Conservation (phyloP, 2,113 vertebrate genomes). For the Electrona antarctica region DNA sequence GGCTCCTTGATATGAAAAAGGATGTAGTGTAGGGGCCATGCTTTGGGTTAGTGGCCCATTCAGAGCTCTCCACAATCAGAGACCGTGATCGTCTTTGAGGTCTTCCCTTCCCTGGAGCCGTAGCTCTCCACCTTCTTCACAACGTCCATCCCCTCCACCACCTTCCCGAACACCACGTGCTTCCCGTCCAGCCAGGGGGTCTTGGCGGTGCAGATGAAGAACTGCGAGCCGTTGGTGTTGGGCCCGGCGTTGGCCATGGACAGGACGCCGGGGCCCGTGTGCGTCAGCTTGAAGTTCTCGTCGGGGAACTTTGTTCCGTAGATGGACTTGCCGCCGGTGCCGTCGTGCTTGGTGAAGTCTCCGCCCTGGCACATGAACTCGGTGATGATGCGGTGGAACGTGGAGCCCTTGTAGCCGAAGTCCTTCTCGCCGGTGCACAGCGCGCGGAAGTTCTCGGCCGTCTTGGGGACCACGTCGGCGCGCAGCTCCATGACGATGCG, state of each 20-base stretch:
- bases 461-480: conserved; percentile 88
- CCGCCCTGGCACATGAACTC: conserved; percentile 98
- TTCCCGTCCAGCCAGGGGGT: conserved; percentile 93
- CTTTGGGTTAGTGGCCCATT: background rate
- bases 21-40: background rate
- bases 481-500: conserved; percentile 83
- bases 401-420: conserved; percentile 90
- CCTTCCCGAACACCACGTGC: conserved; percentile 90
- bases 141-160: conserved; percentile 82
- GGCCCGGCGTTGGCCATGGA: conserved; percentile 97
- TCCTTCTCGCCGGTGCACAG: conserved; percentile 89
- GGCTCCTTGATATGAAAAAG: background rate
- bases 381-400: conserved; percentile 92
- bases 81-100: conserved; percentile 79
- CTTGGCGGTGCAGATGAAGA: conserved; percentile 91
- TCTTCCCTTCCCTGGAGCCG: conserved; percentile 81
- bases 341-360: conserved; percentile 93
- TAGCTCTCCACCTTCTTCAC: conserved; percentile 78
- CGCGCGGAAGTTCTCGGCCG: conserved; percentile 92
- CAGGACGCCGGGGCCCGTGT: conserved; percentile 81
- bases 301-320: conserved; percentile 92
- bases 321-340: conserved; percentile 96
- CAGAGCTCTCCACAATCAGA: conserved; percentile 87
- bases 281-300: conserved; percentile 92
- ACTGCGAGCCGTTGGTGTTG: conserved; percentile 96